These are phyloP conservation scores for Alviniconcha strummeri DNA, from an alignment of 2,888 invertebrate genomes.

Conservation along the genomic window DNA sequence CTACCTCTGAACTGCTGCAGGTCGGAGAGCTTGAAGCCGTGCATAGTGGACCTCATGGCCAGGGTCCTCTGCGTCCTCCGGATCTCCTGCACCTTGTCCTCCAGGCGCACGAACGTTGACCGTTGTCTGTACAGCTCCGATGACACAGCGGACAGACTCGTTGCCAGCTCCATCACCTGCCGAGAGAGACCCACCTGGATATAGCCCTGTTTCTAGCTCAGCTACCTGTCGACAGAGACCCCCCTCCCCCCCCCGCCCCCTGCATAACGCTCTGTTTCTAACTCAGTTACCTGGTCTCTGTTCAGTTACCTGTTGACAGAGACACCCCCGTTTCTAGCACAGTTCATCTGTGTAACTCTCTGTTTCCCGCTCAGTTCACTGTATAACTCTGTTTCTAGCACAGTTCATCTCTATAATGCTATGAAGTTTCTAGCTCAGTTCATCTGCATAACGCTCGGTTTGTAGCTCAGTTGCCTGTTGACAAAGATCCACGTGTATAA, in stretches of 20 bases:
- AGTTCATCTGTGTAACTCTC: too few species aligned
- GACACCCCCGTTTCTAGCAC: too few species aligned
- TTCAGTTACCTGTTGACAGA: too few species aligned
- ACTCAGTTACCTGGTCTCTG: too few species aligned
- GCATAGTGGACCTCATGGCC: constrained; percentile 30
- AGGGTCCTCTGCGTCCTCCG: constrained; percentile 19
- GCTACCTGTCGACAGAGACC: not conserved
- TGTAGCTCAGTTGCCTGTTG: too few species aligned
- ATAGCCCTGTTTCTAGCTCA: not conserved
- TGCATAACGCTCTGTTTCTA: not conserved
- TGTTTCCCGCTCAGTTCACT: too few species aligned
- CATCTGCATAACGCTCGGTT: too few species aligned
- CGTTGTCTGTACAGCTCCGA: constrained; percentile 33
- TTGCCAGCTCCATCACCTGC: constrained; percentile 29
- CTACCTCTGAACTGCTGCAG: constrained; percentile 34
- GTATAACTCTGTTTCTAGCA: too few species aligned
- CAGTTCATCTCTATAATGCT: too few species aligned
- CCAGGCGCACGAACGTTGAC: constrained; percentile 15
- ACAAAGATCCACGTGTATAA: too few species aligned
- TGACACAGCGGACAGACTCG: constrained; percentile 10
- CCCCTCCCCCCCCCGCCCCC: not conserved
- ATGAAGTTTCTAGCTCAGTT: too few species aligned
- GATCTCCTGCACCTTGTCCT: constrained; percentile 30
- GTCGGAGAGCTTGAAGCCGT: constrained; percentile 28
- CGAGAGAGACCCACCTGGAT: not conserved